Conservation (phyloP, 2,113 vertebrate species). For the Fregata magnificens region DNA sequence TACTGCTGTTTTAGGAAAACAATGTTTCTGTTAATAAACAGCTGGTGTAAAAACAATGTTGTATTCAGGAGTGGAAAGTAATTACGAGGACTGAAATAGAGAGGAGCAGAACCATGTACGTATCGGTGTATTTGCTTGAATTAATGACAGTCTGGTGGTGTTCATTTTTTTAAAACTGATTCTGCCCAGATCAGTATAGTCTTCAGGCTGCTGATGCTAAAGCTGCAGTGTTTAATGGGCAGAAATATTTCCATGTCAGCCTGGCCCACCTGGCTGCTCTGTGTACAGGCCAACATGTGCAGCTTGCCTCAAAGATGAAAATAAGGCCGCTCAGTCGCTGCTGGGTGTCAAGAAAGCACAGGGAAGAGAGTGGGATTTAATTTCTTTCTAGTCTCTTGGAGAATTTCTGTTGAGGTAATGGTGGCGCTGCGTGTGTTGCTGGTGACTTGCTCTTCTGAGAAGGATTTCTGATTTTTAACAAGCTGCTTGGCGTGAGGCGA, state of each 20-base stretch:
- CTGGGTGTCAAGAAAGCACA: not conserved
- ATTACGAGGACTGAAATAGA: not conserved
- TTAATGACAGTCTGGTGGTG: not conserved
- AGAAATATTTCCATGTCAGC: not conserved
- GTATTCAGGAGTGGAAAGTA: not conserved
- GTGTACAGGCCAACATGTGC: not conserved
- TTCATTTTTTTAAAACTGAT: not conserved
- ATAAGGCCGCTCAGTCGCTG: not conserved
- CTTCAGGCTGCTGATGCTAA: not conserved
- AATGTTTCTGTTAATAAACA: not conserved
- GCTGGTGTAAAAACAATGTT: not conserved
- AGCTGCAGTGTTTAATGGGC: not conserved
- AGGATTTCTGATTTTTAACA: not conserved
- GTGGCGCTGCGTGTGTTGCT: fast-evolving
- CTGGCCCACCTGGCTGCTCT: not conserved
- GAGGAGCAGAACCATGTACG: fast-evolving
- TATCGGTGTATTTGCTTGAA: not conserved
- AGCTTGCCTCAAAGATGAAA: not conserved
- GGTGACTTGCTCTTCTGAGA: not conserved
- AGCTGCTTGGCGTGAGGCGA: not conserved
- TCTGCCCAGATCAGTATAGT: not conserved
- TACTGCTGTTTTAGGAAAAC: not conserved
- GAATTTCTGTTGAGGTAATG: not conserved
- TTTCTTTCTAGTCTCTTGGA: not conserved
- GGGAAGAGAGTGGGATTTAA: not conserved